Conservation (phyloP, 2,797 vertebrate genomes). For the Molothrus aeneus region DNA sequence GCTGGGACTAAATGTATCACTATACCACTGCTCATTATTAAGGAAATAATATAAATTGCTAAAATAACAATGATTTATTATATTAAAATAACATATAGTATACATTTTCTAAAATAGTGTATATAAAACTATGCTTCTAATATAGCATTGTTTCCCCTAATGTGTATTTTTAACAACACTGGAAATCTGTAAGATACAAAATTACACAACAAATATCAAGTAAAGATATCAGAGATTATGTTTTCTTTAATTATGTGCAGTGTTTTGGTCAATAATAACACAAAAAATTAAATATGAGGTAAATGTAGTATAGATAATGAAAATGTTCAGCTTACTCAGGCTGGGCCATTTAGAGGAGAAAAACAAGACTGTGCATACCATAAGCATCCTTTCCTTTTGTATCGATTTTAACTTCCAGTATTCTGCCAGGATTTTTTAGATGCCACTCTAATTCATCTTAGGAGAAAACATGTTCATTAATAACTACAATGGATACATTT, state of each 20-base stretch:
- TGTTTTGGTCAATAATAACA: not conserved
- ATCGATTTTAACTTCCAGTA: not conserved
- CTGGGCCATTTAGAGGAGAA: not conserved
- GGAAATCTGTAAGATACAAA: not conserved
- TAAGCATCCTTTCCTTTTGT: accelerated
- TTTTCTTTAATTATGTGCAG: not conserved
- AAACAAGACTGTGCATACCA: not conserved
- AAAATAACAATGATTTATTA: not conserved
- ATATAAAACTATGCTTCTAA: not conserved
- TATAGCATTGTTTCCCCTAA: not conserved
- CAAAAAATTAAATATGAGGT: not conserved
- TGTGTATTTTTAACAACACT: not conserved
- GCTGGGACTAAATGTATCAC: not conserved
- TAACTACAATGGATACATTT: not conserved
- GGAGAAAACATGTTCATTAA: not conserved
- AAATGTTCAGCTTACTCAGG: not conserved
- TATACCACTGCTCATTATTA: not conserved
- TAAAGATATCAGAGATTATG: not conserved
- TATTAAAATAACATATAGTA: not conserved
- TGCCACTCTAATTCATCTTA: not conserved
- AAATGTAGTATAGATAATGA: not conserved
- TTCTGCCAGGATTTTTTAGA: not conserved
- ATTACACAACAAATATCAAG: not conserved
- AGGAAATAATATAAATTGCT: not conserved
- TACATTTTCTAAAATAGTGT: not conserved